Conservation (phyloP, 2,888 invertebrate species). For the Vanessa cardui region DNA sequence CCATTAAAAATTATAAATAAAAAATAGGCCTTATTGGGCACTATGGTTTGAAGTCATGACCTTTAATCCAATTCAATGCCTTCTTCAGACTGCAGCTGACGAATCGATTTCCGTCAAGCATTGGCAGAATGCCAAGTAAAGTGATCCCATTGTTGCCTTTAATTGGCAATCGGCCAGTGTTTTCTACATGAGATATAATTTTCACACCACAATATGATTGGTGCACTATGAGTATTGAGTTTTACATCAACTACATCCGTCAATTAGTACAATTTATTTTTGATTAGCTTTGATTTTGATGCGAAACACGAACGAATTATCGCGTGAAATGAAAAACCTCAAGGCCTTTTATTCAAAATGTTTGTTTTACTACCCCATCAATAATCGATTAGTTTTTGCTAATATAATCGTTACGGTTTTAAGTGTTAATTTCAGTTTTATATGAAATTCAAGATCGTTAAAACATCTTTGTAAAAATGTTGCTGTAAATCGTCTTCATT, state of each 20-base stretch:
- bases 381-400: constrained; percentile 1
- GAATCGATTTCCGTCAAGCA: constrained; percentile 39
- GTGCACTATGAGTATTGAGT: not conserved
- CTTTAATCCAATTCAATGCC: constrained; percentile 6
- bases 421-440: too few relatives aligned
- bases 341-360: not conserved
- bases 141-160: constrained; percentile 31
- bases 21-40: too few relatives aligned
- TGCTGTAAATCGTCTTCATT: too few relatives aligned
- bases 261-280: not conserved
- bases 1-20: too few relatives aligned
- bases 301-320: constrained; percentile 1
- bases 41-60: not conserved
- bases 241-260: not conserved
- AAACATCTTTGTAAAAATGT: too few relatives aligned
- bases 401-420: too few relatives aligned
- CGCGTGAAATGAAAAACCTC: constrained; percentile 4
- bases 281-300: not conserved
- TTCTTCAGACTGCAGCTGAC: constrained; percentile 34
- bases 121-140: constrained; percentile 33
- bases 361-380: not conserved
- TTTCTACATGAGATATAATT: constrained; percentile 14
- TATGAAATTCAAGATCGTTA: too few relatives aligned
- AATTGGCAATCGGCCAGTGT: constrained; percentile 29
- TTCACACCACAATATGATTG: not conserved